Evolutionary conservation across 2,113 vertebrate species (phyloP), one percentile per base, ranked within the genome.

Genomic region (Prunella fulvescens): DNA sequence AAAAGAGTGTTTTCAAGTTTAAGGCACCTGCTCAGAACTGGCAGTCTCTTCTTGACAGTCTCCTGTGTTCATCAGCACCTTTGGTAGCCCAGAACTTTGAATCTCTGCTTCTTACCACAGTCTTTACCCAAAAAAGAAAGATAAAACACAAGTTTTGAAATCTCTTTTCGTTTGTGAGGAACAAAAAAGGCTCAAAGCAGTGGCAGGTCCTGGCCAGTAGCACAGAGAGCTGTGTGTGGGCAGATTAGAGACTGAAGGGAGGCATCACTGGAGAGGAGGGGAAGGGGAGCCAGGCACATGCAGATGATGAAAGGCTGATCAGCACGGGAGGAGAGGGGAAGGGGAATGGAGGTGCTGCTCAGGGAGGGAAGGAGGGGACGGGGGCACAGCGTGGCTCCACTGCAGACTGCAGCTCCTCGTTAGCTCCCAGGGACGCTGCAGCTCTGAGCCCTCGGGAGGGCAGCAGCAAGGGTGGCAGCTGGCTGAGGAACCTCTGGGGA

Each of bases 111-210:
- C 89, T 89, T 81, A 66, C 14, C 85, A 33, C 62, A 54, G 62
- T 77, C 44, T 71, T 92, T 77, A 73, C 87, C 89, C 31, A 88
- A 95, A 95, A 94, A 89, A 91, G 81, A 79, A 78, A 95, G 96
- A 96, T 95, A 51, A 97, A 96, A 94, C 81, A 62, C 66, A 73
- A 94, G 90, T 91, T 93, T 88, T 95, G 94, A 96, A 93, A 95
- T 37, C 24, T 82, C 87, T 90, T 79, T 94, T 73, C 31, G 9
- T 88, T 95, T 82, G 67, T 77, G 85, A 44, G 3, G 22, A 90
- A 90, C 81, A 92, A 39, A 87, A 80, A 66, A 64, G 50, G 57
- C 92, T 96, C 74, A 93, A 93, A 96, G 95, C 78, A 62, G 84
- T 18, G 67, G 7, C 48, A 89, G 93, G 91, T 85, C 86, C 37